A percentile compares a stretch with the other conserved stretches of the same genome.
Evolutionary conservation across 2,113 vertebrate genomes (phyloP).

Genomic region (Seriola aureovittata): DNA sequence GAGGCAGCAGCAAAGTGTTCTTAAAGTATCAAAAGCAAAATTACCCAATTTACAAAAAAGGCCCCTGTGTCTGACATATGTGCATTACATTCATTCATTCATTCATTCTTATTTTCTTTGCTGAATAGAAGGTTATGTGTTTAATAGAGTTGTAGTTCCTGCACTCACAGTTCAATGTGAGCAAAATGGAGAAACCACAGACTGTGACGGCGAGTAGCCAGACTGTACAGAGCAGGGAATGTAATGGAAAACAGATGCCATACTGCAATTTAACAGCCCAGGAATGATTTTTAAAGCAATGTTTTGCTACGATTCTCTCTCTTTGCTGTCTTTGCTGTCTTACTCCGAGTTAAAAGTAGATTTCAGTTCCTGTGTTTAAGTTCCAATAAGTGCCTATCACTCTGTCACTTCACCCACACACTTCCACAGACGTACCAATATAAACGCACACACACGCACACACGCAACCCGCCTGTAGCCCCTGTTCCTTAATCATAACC

Average conservation of each 20-base stretch:
- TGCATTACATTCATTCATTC: neutral
- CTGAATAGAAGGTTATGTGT: too few relatives aligned
- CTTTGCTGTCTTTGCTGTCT: neutral
- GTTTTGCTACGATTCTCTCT: neutral
- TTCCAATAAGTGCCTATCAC: neutral
- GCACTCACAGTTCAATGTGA: neutral
- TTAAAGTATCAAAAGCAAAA: neutral
- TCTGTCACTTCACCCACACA: neutral
- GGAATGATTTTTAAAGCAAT: slow-evolving; percentile 31
- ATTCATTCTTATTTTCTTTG: neutral
- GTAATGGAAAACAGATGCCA: slow-evolving; percentile 50
- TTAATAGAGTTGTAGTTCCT: neutral
- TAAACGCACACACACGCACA: neutral
- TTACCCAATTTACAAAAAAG: neutral
- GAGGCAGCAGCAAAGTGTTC: neutral
- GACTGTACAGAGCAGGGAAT: slow-evolving; percentile 19
- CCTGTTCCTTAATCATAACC: neutral
- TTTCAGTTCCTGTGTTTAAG: slow-evolving; percentile 12
- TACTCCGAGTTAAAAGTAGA: fast-evolving
- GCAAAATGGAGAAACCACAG: neutral
- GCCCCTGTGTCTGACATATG: neutral
- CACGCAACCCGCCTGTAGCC: neutral
- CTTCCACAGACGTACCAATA: neutral
- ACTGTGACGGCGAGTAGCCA: neutral
- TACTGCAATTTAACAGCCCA: slow-evolving; percentile 42